phyloP scores from a whole-genome alignment of 2,113 vertebrate species.

The Petroica traversi region DNA sequence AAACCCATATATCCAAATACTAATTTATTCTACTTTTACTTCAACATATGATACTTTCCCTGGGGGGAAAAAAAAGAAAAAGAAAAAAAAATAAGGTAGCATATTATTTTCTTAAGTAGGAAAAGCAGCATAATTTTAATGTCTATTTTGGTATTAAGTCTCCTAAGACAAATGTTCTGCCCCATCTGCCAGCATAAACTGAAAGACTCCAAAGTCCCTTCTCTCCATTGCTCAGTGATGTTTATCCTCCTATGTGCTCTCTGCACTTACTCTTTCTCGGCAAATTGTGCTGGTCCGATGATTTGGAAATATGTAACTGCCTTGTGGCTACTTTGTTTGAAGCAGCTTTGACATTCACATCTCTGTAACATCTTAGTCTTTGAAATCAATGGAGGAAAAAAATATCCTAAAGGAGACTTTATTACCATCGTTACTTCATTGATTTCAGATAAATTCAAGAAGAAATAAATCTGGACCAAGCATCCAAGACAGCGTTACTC shows the following conservation, averaged over 20 bases:
- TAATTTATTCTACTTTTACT: neutral
- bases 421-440: neutral
- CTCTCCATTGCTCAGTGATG: neutral
- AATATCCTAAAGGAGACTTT: neutral
- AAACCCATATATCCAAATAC: neutral
- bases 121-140: conserved; percentile 17
- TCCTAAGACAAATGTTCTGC: conserved; percentile 13
- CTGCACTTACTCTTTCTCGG: neutral
- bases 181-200: conserved; percentile 3
- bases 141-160: conserved; percentile 19
- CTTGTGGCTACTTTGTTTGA: conserved; percentile 26
- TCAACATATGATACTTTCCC: neutral
- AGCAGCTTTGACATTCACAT: conserved; percentile 18
- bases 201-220: neutral
- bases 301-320: conserved; percentile 5
- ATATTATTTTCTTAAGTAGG: neutral
- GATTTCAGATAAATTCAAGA: conserved; percentile 16
- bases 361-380: neutral
- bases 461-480: conserved; percentile 1
- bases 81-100: neutral
- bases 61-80: neutral
- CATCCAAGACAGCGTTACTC: neutral
- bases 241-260: neutral
- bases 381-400: conserved; percentile 12
- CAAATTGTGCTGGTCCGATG: neutral